These are phyloP conservation scores for Antheraea assamensis DNA, from an alignment of 2,888 invertebrate genomes.

Conservation along the genomic window DNA sequence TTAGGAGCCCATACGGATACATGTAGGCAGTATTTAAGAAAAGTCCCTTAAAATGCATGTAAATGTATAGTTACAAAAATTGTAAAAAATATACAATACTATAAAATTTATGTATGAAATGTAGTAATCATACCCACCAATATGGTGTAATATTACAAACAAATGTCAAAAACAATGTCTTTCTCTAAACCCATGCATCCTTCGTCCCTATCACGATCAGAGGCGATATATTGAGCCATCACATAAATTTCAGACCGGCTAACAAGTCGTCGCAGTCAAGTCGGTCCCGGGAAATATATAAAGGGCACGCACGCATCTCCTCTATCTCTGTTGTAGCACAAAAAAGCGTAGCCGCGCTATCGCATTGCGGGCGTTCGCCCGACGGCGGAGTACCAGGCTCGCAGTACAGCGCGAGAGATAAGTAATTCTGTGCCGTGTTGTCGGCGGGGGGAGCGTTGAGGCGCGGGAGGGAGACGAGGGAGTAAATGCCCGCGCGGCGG, in stretches of 20 bases:
- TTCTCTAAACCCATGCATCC: neutral
- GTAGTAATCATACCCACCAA: neutral
- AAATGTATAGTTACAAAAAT: neutral
- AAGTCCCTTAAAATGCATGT: neutral
- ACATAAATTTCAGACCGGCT: constrained; percentile 13
- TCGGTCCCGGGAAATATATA: constrained; percentile 30
- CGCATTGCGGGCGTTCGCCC: constrained; percentile 75
- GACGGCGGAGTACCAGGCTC: constrained; percentile 74
- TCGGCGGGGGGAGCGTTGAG: constrained; percentile 38
- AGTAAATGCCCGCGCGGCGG: constrained; percentile 77
- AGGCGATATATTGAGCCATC: neutral
- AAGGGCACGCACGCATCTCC: constrained; percentile 39
- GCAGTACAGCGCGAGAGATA: constrained; percentile 65
- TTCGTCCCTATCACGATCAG: neutral
- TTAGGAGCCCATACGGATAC: too few relatives aligned
- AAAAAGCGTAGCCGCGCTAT: constrained; percentile 62
- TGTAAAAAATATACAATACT: too few relatives aligned
- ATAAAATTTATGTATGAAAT: too few relatives aligned
- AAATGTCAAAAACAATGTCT: neutral
- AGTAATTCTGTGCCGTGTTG: constrained; percentile 58
- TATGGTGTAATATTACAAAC: neutral
- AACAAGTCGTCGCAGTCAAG: constrained; percentile 20
- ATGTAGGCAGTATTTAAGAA: neutral
- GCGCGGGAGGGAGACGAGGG: constrained; percentile 51
- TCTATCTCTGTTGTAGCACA: constrained; percentile 31